Conservation (phyloP, 2,113 vertebrate genomes). For the Mystacornis crossleyi region DNA sequence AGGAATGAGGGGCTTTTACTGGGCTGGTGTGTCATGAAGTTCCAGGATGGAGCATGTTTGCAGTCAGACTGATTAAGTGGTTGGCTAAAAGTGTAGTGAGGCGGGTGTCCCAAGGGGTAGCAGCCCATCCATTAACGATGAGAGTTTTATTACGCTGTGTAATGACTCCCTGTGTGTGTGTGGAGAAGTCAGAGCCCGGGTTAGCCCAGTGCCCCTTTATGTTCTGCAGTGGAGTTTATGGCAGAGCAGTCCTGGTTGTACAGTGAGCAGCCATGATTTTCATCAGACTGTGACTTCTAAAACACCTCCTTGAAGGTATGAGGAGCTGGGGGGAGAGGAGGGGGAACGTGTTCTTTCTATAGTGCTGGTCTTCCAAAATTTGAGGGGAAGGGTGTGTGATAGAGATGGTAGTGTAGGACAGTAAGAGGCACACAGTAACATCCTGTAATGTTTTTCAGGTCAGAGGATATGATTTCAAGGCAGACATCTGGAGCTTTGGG, state of each 20-base stretch:
- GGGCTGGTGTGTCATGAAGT: not conserved
- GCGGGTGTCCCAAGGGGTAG: not conserved
- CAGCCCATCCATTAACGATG: not conserved
- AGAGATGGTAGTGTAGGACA: not conserved
- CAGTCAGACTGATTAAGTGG: not conserved
- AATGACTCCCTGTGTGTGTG: not conserved
- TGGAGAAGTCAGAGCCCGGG: not conserved
- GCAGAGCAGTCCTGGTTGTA: not conserved
- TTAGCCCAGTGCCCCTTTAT: not conserved
- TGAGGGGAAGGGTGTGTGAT: not conserved
- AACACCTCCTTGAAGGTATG: not conserved
- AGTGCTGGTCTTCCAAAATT: not conserved
- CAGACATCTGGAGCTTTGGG: constrained; percentile 99
- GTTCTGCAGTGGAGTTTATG: not conserved
- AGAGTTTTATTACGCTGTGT: not conserved
- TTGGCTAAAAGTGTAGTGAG: constrained; percentile 10
- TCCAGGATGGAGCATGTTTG: not conserved
- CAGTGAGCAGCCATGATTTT: not conserved
- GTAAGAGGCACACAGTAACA: not conserved
- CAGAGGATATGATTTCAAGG: constrained; percentile 97
- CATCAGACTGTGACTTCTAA: not conserved
- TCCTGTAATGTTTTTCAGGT: constrained; percentile 76
- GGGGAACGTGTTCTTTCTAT: not conserved
- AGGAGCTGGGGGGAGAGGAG: not conserved
- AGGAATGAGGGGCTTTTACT: not conserved